These are phyloP conservation scores for Chaetophractus vellerosus DNA, from an alignment of 2,797 vertebrate species.

Conservation along the genomic window DNA sequence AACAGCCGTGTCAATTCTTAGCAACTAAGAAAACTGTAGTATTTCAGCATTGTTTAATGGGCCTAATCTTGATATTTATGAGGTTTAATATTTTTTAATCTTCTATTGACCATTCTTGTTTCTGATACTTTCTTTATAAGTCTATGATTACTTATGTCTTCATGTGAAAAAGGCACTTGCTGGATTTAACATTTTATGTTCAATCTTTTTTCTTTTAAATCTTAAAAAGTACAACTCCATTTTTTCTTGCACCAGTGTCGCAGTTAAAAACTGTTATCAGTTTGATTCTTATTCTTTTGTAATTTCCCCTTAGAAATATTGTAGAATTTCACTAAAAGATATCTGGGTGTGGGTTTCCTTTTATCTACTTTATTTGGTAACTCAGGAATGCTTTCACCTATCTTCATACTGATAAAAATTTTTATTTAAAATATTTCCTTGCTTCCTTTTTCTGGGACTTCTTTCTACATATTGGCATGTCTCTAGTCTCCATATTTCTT, in stretches of 20 bases:
- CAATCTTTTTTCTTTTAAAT: not conserved
- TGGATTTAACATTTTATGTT: not conserved
- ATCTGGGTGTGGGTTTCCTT: no score
- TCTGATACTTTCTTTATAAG: not conserved
- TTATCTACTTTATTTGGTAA: no score
- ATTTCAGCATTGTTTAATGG: not conserved
- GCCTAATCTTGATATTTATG: not conserved
- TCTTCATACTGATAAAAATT: not conserved
- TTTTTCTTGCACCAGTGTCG: not conserved
- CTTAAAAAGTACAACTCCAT: not conserved
- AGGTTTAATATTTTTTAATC: no score
- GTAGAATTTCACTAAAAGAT: not conserved
- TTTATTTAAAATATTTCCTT: not conserved
- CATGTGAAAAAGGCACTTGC: not conserved
- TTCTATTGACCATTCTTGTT: no score
- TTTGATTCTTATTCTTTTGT: not conserved
- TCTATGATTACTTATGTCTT: not conserved
- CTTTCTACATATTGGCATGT: no score
- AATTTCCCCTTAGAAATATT: not conserved
- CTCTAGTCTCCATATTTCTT: no score
- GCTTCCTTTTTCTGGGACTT: not conserved
- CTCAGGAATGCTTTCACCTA: not conserved
- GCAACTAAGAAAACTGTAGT: not conserved
- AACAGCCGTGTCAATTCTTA: not conserved
- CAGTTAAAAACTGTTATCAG: not conserved